These are phyloP conservation scores for Mobula hypostoma DNA, from an alignment of 2,113 vertebrate genomes.

Conservation along the genomic window DNA sequence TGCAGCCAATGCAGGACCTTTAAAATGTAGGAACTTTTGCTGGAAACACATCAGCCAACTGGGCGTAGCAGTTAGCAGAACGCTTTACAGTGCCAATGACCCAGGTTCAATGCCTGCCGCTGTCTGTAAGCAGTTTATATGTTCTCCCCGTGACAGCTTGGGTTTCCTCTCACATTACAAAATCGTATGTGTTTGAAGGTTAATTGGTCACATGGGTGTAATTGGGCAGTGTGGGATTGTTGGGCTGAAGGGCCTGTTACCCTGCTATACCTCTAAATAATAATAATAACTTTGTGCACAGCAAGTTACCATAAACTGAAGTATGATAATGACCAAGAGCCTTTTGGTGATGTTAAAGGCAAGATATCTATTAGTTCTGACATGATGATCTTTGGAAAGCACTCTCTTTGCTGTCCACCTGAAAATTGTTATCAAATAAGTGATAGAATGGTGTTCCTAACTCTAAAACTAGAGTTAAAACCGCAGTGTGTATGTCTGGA, in stretches of 20 bases:
- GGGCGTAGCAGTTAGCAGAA: too few species aligned
- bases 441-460: not conserved
- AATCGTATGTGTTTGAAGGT: too few species aligned
- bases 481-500: not conserved
- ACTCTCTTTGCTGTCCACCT: not conserved
- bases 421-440: not conserved
- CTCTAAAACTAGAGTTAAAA: not conserved
- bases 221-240: too few species aligned
- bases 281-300: not conserved
- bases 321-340: not conserved
- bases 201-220: too few species aligned
- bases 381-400: not conserved
- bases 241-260: too few species aligned
- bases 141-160: too few species aligned
- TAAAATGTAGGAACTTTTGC: not conserved
- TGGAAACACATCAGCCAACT: not conserved
- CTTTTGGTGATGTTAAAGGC: not conserved
- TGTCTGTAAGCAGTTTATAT: too few species aligned
- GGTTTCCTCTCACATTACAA: too few species aligned
- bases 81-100: too few species aligned
- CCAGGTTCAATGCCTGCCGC: too few species aligned
- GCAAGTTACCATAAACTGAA: not conserved
- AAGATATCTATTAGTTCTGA: not conserved
- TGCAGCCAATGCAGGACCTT: not conserved
- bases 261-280: too few species aligned